Base-by-base conservation (phyloP, 2,888 invertebrate species). In the Dastarcus helophoroides region DNA sequence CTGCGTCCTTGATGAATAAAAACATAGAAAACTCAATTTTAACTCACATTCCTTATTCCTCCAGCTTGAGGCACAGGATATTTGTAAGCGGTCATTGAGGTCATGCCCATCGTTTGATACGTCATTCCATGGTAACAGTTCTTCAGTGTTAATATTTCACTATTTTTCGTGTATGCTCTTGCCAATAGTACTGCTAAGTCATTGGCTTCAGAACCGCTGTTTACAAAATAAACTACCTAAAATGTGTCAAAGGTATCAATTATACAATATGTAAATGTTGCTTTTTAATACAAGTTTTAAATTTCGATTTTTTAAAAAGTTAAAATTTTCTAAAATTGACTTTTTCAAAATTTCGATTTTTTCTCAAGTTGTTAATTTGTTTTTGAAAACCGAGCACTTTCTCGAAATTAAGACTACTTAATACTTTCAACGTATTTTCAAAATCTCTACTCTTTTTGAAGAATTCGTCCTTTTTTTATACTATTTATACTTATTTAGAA, bases 131-230 rank as follows among this genome's bases (percentile, higher is more conserved):
- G 95, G 60, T 95, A 97, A 37, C 77, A 73, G 63, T 90, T 91
- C 48, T 83, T 78, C 29, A 97, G 65, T 0, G 90, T 81, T 16
- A 97, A 64, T 10, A 94, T 70, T 44, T 94, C 91, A 47, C 75
- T 77, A 50, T 81, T 77, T 2, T 80, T 79, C 0, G 95, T 94
- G 54, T 90, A 76, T 1, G 85, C 60, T 46, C 93, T 73, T 0
- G 94, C 84, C 60, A 98, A 69, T 15, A 91, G 56, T 41, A 88
- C 68, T 0, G 97, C 97, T 34, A 98, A 64, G 56, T 98, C 97
- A 53, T 95, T 97, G 0, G 97, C 95, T 63, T 98, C 97, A 3
- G 91, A 88, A 0, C 97, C 97, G 50, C 94, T 95, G 62, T 97
- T 97, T 2, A 90, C 85, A 47, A 95, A 76, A 54, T 91, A 94